Evolutionary conservation across 2,113 vertebrate genomes (phyloP).

Genomic region (Triplophysa dalaica): DNA sequence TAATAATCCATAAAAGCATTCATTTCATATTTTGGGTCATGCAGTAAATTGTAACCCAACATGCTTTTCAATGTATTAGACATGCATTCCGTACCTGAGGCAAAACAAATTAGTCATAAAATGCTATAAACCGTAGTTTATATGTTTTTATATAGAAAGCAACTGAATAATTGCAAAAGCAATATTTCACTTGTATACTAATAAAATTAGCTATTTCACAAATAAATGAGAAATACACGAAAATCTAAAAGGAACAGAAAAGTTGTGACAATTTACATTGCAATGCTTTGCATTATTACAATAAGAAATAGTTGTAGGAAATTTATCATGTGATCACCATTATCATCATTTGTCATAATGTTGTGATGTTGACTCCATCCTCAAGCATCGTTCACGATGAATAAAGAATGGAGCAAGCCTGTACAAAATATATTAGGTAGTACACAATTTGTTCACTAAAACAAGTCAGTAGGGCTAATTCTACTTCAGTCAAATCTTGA

Average conservation of each 20-base stretch:
- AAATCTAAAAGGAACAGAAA: slow-evolving; percentile 26
- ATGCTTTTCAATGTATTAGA: slow-evolving; percentile 55
- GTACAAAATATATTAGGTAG: slow-evolving; percentile 30
- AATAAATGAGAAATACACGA: slow-evolving; percentile 34
- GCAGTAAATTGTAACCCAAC: slow-evolving; percentile 55
- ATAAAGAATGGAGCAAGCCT: slow-evolving; percentile 37
- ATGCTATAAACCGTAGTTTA: slow-evolving; percentile 45
- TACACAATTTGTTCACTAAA: slow-evolving; percentile 25
- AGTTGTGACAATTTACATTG: slow-evolving; percentile 32
- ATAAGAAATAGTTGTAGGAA: slow-evolving; percentile 26
- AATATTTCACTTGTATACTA: slow-evolving; percentile 27
- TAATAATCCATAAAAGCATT: slow-evolving; percentile 55
- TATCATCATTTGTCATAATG: slow-evolving; percentile 32
- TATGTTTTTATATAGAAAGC: slow-evolving; percentile 30
- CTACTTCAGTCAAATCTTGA: slow-evolving; percentile 20
- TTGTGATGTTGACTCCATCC: slow-evolving; percentile 14
- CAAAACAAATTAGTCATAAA: slow-evolving; percentile 43
- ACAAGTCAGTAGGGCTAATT: slow-evolving; percentile 13
- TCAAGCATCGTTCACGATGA: slow-evolving; percentile 18
- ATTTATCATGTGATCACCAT: slow-evolving; percentile 9
- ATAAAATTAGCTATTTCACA: slow-evolving; percentile 39
- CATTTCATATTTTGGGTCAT: slow-evolving; percentile 50
- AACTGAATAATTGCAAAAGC: slow-evolving; percentile 36
- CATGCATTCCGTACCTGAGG: slow-evolving; percentile 60
- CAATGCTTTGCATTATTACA: slow-evolving; percentile 41